A percentile compares a stretch with the other conserved stretches of the same genome.
These are phyloP conservation scores for Paraplagusia blochii DNA, from an alignment of 2,113 vertebrate species.

Conservation along the genomic window DNA sequence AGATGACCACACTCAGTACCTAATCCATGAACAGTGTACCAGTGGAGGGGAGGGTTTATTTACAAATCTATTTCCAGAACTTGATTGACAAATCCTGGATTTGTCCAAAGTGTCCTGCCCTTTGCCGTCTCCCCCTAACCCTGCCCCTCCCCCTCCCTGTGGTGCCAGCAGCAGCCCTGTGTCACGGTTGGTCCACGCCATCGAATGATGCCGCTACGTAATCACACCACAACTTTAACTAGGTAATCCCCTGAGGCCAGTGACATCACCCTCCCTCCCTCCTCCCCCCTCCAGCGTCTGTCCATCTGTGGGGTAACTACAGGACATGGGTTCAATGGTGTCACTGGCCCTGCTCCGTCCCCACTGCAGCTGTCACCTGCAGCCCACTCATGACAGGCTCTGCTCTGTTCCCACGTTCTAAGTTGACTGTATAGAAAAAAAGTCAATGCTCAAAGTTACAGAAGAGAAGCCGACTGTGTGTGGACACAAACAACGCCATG, in stretches of 20 bases:
- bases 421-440: constrained; percentile 5
- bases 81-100: background rate
- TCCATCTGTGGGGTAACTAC: constrained; percentile 71
- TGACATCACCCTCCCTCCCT: constrained; percentile 41
- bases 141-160: background rate
- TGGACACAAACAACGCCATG: background rate
- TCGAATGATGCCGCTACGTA: constrained; percentile 69
- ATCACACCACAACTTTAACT: constrained; percentile 67
- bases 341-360: constrained; percentile 24
- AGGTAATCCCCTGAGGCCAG: constrained; percentile 60
- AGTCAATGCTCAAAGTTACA: constrained; percentile 4
- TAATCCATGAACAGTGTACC: background rate
- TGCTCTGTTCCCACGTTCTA: constrained; percentile 48
- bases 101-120: constrained; percentile 3
- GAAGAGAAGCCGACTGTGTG: too few relatives aligned
- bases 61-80: constrained; percentile 8
- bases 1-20: too few relatives aligned
- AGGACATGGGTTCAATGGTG: constrained; percentile 68
- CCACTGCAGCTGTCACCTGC: constrained; percentile 71
- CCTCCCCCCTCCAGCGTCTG: constrained; percentile 3
- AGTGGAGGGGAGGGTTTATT: constrained; percentile 10
- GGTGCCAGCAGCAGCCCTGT: constrained; percentile 23
- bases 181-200: constrained; percentile 58
- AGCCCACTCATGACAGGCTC: constrained; percentile 36
- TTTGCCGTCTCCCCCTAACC: background rate